Conservation (phyloP, 2,113 vertebrate genomes). For the Sceloporus tristichus region DNA sequence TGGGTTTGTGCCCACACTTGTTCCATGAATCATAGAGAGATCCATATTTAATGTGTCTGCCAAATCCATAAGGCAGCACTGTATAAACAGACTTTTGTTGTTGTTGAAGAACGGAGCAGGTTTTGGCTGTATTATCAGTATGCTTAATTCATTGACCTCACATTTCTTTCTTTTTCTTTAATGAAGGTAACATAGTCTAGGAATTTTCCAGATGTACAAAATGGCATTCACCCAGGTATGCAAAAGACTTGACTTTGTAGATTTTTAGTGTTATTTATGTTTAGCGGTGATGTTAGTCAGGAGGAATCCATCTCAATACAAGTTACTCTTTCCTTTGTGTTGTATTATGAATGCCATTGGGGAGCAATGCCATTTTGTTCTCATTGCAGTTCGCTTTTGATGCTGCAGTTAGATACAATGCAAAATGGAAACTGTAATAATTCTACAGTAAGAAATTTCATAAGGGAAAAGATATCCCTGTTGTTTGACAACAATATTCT, state of each 20-base stretch:
- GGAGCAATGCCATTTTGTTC: not conserved
- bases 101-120: not conserved
- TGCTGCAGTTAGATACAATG: rapidly evolving
- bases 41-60: slow-evolving; percentile 17
- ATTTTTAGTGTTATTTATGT: not conserved
- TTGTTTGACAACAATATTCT: not conserved
- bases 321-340: not conserved
- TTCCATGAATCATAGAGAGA: slow-evolving; percentile 5
- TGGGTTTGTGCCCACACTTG: not conserved
- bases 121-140: not conserved
- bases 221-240: not conserved
- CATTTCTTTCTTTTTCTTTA: not conserved
- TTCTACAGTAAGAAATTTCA: slow-evolving; percentile 32
- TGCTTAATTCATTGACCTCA: not conserved
- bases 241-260: not conserved
- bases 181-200: slow-evolving; percentile 16
- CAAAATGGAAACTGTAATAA: not conserved
- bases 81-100: slow-evolving; percentile 13
- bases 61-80: slow-evolving; percentile 3
- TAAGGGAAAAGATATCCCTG: not conserved
- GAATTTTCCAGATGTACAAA: slow-evolving; percentile 33
- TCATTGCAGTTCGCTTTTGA: not conserved
- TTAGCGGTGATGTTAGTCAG: not conserved
- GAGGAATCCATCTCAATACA: rapidly evolving
- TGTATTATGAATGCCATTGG: not conserved